Conservation (phyloP, 2,113 vertebrate species). For the Heteronetta atricapilla region DNA sequence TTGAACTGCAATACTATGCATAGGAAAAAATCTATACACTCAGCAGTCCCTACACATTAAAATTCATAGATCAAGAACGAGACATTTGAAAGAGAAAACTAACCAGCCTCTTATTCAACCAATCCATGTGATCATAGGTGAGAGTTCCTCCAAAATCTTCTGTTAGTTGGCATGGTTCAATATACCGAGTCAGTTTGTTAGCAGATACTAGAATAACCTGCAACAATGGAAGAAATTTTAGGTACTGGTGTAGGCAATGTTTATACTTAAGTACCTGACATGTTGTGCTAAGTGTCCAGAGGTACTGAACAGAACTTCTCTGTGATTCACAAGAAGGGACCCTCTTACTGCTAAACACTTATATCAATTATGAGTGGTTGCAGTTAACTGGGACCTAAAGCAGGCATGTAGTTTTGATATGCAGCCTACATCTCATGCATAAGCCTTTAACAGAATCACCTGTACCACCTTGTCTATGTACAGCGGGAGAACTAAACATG, state of each 20-base stretch:
- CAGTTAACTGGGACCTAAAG: neutral
- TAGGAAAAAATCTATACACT: accelerated
- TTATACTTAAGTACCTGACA: neutral
- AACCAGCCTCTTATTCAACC: conserved; percentile 97
- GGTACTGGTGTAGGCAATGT: neutral
- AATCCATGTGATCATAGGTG: conserved; percentile 97
- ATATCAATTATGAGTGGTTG: neutral
- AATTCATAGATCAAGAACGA: neutral
- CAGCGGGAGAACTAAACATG: neutral
- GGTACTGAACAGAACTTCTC: neutral
- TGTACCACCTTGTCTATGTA: neutral
- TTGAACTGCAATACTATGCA: neutral
- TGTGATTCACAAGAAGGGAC: neutral
- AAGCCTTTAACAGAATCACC: neutral
- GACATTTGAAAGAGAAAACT: conserved; percentile 50
- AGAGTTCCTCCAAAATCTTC: conserved; percentile 97
- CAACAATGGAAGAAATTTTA: neutral
- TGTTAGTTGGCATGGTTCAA: conserved; percentile 95
- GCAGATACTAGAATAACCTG: conserved; percentile 99
- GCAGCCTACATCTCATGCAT: neutral
- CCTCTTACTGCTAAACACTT: neutral
- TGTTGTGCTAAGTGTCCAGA: neutral
- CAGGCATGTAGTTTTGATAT: neutral
- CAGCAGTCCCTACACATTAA: neutral
- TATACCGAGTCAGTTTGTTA: conserved; percentile 96